Evolutionary conservation across 2,888 invertebrate genomes (phyloP).

Genomic region (Rotaria socialis): DNA sequence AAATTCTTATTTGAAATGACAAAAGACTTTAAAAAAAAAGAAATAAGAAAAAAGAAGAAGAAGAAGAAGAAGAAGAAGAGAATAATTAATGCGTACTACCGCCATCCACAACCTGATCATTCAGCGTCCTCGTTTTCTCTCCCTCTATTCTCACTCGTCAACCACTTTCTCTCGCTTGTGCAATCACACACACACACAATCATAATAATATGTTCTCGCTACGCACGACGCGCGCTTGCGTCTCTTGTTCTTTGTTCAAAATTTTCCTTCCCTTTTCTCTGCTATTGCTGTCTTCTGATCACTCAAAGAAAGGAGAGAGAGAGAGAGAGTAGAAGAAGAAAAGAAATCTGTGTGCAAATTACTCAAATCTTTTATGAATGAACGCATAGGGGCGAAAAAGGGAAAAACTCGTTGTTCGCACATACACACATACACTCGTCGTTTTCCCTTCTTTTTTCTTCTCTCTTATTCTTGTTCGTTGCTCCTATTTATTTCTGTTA

Average conservation of each 20-base stretch:
- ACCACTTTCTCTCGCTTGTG: conserved; percentile 26
- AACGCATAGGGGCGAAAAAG: conserved; percentile 29
- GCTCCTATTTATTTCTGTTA: conserved; percentile 12
- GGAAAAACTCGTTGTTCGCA: conserved; percentile 32
- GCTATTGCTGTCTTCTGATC: conserved; percentile 24
- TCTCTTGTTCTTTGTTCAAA: conserved; percentile 26
- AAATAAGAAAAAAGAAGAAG: not conserved
- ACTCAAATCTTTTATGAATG: conserved; percentile 36
- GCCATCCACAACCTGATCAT: conserved; percentile 26
- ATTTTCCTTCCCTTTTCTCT: conserved; percentile 26
- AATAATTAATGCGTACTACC: conserved; percentile 29
- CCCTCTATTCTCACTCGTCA: conserved; percentile 24
- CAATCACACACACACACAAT: conserved; percentile 32
- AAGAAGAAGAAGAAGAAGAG: not conserved
- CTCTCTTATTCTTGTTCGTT: conserved; percentile 9
- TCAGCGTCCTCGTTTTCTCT: conserved; percentile 8
- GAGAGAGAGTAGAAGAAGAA: not conserved
- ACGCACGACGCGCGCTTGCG: conserved; percentile 29
- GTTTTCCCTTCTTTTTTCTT: not conserved
- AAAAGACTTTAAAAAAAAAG: not conserved
- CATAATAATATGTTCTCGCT: conserved; percentile 32
- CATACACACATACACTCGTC: conserved; percentile 9
- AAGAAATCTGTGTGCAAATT: conserved; percentile 36
- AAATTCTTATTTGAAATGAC: conserved; percentile 14
- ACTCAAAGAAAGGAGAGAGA: conserved; percentile 26